Base-by-base conservation (phyloP, 2,888 invertebrate genomes). In the Elysia crispata region DNA sequence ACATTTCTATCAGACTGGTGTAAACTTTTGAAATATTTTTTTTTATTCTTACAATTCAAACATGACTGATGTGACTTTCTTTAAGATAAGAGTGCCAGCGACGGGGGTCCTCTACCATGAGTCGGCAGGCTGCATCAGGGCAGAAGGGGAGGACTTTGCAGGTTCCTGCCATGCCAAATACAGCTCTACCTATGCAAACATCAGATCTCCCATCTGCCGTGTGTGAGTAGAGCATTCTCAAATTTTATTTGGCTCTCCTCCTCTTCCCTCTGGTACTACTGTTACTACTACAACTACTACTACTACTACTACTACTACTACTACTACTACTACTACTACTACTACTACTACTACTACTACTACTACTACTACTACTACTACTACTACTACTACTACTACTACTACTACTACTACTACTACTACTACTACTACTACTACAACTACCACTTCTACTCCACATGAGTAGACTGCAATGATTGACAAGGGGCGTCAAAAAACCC, bases 81-180 rank as follows among this genome's bases (percentile, higher is more conserved):
- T 41, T 41, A 6, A 41, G 41, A 41, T 41, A 41, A 41, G 41
- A 41, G 41, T 41, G 11, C 41, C 41, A 41, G 5, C 41, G 41
- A 6, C 5, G 11, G 41, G 41, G 41, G 5, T 3, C 23, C 18
- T 25, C 23, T 41, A 80, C 62, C 54, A 80, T 80, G 80, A 80
- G 80, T 77, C 80, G 80, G 30, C 80, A 70, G 64, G 31, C 66
- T 25, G 73, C 80, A 50, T 49, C 80, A 49, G 76, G 80, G 72
- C 80, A 74, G 3, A 80, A 80, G 62, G 76, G 80, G 54, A 76
- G 80, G 66, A 70, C 80, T 23, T 57, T 80, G 30, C 76, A 69
- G 49, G 76, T 76, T 23, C 60, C 72, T 62, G 76, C 80, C 20
- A 76, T 80, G 80, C 80, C 80, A 18, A 80, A 80, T 62, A 28